Base-by-base conservation (phyloP, 2,113 vertebrate species). In the Elgaria multicarinata region DNA sequence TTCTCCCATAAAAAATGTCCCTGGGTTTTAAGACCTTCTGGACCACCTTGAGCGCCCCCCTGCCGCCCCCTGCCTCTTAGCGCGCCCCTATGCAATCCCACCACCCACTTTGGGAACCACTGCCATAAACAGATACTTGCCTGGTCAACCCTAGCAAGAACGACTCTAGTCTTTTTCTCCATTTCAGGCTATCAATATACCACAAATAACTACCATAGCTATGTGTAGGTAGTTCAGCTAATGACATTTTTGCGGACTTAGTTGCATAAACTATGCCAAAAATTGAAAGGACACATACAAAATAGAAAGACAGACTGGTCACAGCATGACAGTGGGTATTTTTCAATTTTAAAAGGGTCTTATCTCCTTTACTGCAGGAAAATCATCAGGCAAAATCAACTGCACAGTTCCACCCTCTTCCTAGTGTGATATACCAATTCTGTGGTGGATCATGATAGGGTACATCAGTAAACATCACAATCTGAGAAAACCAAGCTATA, bases 401-500 rank as follows among this genome's bases (percentile, higher is more conserved):
- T 72, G 36, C 64, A 36, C 31, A 69, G 31, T 50, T 14, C 33
- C 5, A 62, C 28, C 53, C 7, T 12, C 18, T 22, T 24, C 22
- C 13, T 20, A 4, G 18, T 24, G 31, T 6, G 46, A 71, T 46
- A 6, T 24, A 46, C 16, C 26, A 13, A 80, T 87, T 67, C 14
- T 18, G 3, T 28, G 28, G 42, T 62, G 67, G 67, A 71, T 71
- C 44, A 44, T 46, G 3, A 55, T 26, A 24, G 71, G 18, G 14
- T n/a, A 31, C 42, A 46, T 9, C 26, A 44, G 50, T 26, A 33
- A 26, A 69, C 18, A 69, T 66, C 28, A 84, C 2, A 10, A 16
- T 72, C 66, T 42, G 6, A 26, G 14, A n/a, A 24, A 31, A 12
- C 0, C 0, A 36, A 1, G 50, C 16, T 18, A 87, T 42, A 86